A percentile compares a stretch with the other conserved stretches of the same genome.
phyloP scores from a whole-genome alignment of 2,797 vertebrate species.

The Cyclura pinguis region DNA sequence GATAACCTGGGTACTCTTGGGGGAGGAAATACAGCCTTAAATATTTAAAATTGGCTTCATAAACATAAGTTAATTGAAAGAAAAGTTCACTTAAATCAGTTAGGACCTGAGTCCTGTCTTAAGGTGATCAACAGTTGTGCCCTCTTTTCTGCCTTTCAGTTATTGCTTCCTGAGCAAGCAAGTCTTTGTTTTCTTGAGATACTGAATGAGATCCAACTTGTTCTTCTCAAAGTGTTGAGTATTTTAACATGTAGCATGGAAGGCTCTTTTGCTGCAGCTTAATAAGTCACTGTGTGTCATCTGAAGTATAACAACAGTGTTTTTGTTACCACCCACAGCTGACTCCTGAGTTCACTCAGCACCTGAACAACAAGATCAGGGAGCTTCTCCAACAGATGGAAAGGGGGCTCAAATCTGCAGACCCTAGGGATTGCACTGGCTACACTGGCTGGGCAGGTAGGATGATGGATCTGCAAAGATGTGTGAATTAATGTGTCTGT shows the following conservation, averaged over 20 bases:
- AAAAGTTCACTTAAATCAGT: not conserved
- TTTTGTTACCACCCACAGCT: constrained; percentile 79
- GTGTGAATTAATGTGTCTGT: not conserved
- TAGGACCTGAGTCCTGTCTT: not conserved
- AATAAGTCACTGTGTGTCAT: not conserved
- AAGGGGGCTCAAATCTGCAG: constrained; percentile 88
- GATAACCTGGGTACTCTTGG: not conserved
- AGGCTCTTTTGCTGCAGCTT: not conserved
- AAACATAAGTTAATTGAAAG: not conserved
- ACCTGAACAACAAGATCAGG: constrained; percentile 86
- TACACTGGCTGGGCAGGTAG: constrained; percentile 97
- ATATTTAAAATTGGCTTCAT: not conserved
- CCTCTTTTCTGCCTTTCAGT: not conserved
- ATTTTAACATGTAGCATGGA: not conserved
- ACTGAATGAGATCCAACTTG: not conserved
- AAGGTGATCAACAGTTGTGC: not conserved
- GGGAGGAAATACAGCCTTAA: not conserved
- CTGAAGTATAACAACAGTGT: not conserved
- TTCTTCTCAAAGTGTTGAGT: not conserved
- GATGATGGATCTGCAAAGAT: not conserved
- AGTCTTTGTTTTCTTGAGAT: constrained; percentile 1
- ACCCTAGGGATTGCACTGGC: constrained; percentile 87
- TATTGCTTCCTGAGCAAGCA: not conserved
- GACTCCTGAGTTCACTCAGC: constrained; percentile 87
- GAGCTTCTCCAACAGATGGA: constrained; percentile 94